Evolutionary conservation across 2,797 vertebrate genomes (phyloP).

Genomic region (Distichodus sexfasciatus): DNA sequence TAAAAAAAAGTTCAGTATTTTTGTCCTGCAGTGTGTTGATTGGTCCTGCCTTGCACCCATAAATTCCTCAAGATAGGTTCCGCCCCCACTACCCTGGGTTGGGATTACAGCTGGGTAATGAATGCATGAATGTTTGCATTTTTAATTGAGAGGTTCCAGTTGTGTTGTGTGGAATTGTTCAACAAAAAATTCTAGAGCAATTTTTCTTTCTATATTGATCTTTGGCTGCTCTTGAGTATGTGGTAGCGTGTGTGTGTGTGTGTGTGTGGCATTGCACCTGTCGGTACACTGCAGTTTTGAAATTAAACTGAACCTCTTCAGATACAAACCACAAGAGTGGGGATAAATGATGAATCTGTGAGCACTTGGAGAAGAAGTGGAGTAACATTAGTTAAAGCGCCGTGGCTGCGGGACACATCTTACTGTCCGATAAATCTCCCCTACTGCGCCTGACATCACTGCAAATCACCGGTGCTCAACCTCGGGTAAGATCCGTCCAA

Average conservation of each 20-base stretch:
- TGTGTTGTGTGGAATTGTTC: no score
- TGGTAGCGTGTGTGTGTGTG: neutral
- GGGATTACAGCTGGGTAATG: no score
- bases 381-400: conserved; percentile 26
- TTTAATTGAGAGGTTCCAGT: no score
- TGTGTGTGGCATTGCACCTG: neutral
- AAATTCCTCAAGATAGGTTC: no score
- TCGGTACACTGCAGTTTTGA: neutral
- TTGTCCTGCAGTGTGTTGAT: no score
- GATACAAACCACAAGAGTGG: neutral
- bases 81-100: no score
- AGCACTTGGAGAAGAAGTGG: conserved; percentile 11
- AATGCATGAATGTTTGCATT: no score
- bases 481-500: neutral
- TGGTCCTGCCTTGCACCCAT: no score
- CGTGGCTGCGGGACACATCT: conserved; percentile 24
- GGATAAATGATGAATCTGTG: conserved; percentile 2
- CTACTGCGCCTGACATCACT: conserved; percentile 20
- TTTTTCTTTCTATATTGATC: no score
- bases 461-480: neutral
- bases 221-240: no score
- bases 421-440: conserved; percentile 24
- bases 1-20: no score
- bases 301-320: neutral
- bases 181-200: no score